Percentiles rank a stretch among this genome's conserved stretches.
phyloP scores from a whole-genome alignment of 2,888 invertebrate genomes.

The Erebia aethiops region DNA sequence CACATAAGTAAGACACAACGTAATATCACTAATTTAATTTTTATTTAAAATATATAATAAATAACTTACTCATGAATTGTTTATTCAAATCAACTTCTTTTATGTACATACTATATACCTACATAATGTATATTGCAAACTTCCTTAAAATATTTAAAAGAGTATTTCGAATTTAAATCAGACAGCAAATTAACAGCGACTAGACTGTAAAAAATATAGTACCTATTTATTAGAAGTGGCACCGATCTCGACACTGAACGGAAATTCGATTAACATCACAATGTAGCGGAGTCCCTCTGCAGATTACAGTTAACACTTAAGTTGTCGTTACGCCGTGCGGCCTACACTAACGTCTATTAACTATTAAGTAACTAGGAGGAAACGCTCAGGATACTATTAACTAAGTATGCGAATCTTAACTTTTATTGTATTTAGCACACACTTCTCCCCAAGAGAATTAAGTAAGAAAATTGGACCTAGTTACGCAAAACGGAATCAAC shows the following conservation, averaged over 20 bases:
- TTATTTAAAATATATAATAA: too few relatives aligned
- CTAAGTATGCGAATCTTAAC: not conserved
- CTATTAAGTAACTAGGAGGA: not conserved
- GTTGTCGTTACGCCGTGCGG: slow-evolving; percentile 21
- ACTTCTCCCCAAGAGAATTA: not conserved
- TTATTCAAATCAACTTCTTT: too few relatives aligned
- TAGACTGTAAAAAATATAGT: slow-evolving; percentile 12
- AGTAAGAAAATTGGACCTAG: too few relatives aligned
- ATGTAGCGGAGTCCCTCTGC: slow-evolving; percentile 46
- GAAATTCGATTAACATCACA: slow-evolving; percentile 67
- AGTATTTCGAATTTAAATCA: not conserved
- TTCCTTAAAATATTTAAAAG: too few relatives aligned
- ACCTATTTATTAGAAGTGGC: not conserved
- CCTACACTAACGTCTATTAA: not conserved
- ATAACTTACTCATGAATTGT: too few relatives aligned
- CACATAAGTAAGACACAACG: too few relatives aligned
- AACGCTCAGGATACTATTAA: not conserved
- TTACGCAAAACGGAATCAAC: too few relatives aligned
- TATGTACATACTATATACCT: too few relatives aligned
- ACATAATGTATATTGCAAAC: too few relatives aligned
- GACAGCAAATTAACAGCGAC: slow-evolving; percentile 1
- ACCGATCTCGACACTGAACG: slow-evolving; percentile 49
- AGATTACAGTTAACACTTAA: slow-evolving; percentile 29
- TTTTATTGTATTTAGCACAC: not conserved
- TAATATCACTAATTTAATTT: too few relatives aligned